Conservation (phyloP, 2,888 invertebrate species). For the Diaperis boleti region DNA sequence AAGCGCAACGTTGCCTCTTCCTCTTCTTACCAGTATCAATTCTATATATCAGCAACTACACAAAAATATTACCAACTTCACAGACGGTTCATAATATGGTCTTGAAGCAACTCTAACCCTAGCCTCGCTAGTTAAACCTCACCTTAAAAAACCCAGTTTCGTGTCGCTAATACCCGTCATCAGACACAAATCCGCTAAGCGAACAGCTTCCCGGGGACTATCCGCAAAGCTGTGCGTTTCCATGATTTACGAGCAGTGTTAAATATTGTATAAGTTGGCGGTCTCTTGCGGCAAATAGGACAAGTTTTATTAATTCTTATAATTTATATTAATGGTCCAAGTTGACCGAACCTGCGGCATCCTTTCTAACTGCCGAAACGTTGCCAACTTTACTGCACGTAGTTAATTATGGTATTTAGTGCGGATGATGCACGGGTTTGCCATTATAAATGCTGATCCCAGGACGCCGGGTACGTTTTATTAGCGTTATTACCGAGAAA, state of each 20-base stretch:
- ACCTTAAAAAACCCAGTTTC: conserved; percentile 8
- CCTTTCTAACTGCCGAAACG: conserved; percentile 21
- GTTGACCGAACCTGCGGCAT: conserved; percentile 36
- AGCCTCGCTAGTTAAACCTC: no score
- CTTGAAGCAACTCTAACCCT: not conserved
- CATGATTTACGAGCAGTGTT: conserved; percentile 13
- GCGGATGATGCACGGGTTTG: conserved; percentile 29
- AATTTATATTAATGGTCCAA: conserved; percentile 48
- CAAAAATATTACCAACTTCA: no score
- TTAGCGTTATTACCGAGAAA: conserved; percentile 12
- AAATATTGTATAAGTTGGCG: conserved; percentile 29
- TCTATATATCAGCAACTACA: no score
- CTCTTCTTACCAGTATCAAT: not conserved
- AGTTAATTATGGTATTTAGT: conserved; percentile 42
- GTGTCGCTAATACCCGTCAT: conserved; percentile 12
- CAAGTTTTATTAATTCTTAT: conserved; percentile 48
- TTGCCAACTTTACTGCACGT: conserved; percentile 38
- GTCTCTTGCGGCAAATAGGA: conserved; percentile 33
- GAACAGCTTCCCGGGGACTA: conserved; percentile 15
- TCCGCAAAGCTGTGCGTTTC: conserved; percentile 21
- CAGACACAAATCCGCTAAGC: conserved; percentile 22
- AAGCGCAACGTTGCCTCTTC: no score
- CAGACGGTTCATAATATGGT: not conserved
- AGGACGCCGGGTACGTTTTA: conserved; percentile 8
- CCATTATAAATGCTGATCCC: conserved; percentile 38